Evolutionary conservation across 2,797 vertebrate species (phyloP), one percentile per base, ranked within the genome.

Genomic region (Ispidina picta): DNA sequence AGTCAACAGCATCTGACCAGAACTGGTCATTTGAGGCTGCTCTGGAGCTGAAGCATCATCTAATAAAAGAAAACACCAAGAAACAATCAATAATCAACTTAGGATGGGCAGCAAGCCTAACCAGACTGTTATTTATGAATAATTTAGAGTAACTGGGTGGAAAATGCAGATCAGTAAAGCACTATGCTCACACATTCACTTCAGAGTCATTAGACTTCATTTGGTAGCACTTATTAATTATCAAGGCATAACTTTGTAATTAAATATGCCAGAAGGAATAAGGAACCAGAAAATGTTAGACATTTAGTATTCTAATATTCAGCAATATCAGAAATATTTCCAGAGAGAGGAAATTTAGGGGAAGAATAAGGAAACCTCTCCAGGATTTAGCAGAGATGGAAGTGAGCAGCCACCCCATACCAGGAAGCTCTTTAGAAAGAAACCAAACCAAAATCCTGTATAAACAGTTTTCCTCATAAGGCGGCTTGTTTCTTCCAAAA

Each of bases 1-100:
- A 65, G 48, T 12, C 41, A 91, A 92, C 39, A 96, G 95, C 86
- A 95, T 71, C 68, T 96, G 97, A 28, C 95, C 95, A 5, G 97
- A 97, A 60, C 97, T 83, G 29, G 97, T 94, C 46, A 97, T 91
- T 10, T 95, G 97, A 78, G 97, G 97, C 93, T 97, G 98, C 72
- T 98, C 98, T 69, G 96, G 91, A 93, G 97, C 97, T 5, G 94
- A 93, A 37, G 97, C 83, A 5, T 98, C 98, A 94, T 98, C 98
- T 98, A 91, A 43, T 58, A 64, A 92, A 78, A 95, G 70, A 83
- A 74, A 88, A 91, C 54, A 93, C 25, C 59, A 77, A 77, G 58
- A 77, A n/a, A 78, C 7, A 81, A 83, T 96, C n/a, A 97, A 86
- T 51, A 56, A 41, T 64, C 65, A 69, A 83, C 35, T 44, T 46